phyloP scores from a whole-genome alignment of 2,888 invertebrate genomes.

The Argyresthia albistria region DNA sequence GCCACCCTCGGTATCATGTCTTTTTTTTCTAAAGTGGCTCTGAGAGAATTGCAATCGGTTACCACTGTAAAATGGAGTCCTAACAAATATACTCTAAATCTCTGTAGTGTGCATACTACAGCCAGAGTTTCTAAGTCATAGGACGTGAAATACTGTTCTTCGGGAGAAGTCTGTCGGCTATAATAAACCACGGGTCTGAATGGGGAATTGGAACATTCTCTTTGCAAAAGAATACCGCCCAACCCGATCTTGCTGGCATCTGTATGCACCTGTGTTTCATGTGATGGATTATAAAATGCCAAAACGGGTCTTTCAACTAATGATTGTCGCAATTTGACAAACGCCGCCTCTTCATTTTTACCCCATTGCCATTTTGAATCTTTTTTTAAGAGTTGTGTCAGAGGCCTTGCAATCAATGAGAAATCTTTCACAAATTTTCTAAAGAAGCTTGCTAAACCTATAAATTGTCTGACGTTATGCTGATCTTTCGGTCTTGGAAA shows the following conservation, averaged over 20 bases:
- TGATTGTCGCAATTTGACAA: neutral
- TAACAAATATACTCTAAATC: constrained; percentile 18
- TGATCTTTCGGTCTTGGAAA: neutral
- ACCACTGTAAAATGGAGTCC: constrained; percentile 13
- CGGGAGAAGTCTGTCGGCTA: constrained; percentile 20
- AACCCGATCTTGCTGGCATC: constrained; percentile 19
- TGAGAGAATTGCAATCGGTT: constrained; percentile 22
- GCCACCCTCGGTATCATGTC: constrained; percentile 22
- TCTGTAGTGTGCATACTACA: constrained; percentile 14
- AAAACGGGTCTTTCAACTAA: neutral
- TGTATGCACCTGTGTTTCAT: neutral
- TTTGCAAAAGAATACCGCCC: constrained; percentile 17
- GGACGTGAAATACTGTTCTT: constrained; percentile 25
- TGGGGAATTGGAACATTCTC: constrained; percentile 14
- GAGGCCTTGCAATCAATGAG: neutral
- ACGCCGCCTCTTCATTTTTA: neutral
- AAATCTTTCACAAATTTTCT: neutral
- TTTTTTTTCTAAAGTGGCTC: constrained; percentile 17
- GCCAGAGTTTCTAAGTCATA: constrained; percentile 32
- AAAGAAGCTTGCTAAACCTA: neutral
- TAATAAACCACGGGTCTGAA: constrained; percentile 23
- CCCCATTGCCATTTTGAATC: too few species aligned
- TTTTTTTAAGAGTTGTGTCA: neutral
- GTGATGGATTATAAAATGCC: neutral
- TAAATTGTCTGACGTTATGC: neutral